These are phyloP conservation scores for Stylophora pistillata DNA, from an alignment of 64 coral and sea anemone species.

Conservation along the genomic window DNA sequence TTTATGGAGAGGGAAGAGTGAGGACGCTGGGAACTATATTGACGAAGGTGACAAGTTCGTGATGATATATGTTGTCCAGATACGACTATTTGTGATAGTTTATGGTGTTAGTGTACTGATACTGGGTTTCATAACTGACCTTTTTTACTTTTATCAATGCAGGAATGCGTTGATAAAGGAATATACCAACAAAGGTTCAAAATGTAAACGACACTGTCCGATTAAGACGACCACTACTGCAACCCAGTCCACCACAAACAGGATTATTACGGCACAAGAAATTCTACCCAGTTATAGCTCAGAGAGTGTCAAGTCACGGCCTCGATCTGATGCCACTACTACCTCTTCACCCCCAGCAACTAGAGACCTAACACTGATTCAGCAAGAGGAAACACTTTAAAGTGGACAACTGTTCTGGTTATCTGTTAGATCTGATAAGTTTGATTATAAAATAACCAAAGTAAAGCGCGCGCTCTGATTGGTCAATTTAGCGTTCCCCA, in stretches of 20 bases:
- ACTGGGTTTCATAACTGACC: no score
- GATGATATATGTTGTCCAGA: no score
- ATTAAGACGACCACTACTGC: background rate
- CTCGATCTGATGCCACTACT: background rate
- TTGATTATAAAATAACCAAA: no score
- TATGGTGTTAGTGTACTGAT: no score
- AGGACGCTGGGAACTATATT: no score
- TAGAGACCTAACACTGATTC: background rate
- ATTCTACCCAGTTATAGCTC: background rate
- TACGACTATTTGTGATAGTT: no score
- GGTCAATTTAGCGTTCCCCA: no score
- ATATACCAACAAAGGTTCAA: background rate
- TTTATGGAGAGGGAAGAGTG: no score
- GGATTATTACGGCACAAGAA: background rate
- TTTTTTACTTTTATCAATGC: background rate
- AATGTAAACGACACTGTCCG: constrained; percentile 1
- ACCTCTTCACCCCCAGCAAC: background rate
- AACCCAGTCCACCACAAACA: background rate
- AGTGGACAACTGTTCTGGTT: background rate
- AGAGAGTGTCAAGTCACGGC: background rate
- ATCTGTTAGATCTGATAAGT: no score
- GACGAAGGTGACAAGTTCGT: no score
- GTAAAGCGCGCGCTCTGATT: no score
- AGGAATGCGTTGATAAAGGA: background rate
- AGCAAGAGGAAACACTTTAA: background rate